Percentiles rank a stretch among this genome's conserved stretches.
phyloP scores from a whole-genome alignment of 53 echinoderm and acorn worm genomes.

The Holothuria scabra region DNA sequence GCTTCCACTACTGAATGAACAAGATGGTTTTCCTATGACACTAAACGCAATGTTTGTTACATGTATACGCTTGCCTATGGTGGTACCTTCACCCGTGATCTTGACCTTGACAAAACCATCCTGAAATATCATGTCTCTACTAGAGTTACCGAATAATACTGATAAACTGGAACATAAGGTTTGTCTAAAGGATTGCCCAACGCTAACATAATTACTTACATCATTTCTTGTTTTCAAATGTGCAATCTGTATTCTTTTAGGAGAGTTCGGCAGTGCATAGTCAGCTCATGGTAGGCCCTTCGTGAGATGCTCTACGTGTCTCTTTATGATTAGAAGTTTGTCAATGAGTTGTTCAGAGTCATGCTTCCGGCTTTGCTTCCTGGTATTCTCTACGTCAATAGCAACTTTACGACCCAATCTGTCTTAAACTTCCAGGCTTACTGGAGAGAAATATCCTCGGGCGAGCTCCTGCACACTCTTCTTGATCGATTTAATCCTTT shows the following conservation, averaged over 20 bases:
- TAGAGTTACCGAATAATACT: not conserved
- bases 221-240: slow-evolving; percentile 9
- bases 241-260: not conserved
- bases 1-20: not conserved
- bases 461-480: slow-evolving; percentile 12
- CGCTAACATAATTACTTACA: not conserved
- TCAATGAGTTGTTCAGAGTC: not conserved
- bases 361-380: not conserved
- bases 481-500: not conserved
- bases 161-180: slow-evolving; percentile 13
- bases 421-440: slow-evolving; percentile 4
- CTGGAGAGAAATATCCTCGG: slow-evolving; percentile 5
- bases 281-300: not conserved
- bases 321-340: not conserved
- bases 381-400: not conserved
- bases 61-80: slow-evolving; percentile 14
- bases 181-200: not conserved
- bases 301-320: not conserved
- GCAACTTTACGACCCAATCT: not conserved
- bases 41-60: not conserved
- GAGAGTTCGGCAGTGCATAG: slow-evolving; percentile 11
- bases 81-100: slow-evolving; percentile 34
- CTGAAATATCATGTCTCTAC: not conserved
- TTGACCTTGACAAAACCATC: slow-evolving; percentile 11
- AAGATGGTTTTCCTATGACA: slow-evolving; percentile 21